Evolutionary conservation across 1,140 invertebrate genomes (phyloP).

Genomic region (Phenacoccus solenopsis): DNA sequence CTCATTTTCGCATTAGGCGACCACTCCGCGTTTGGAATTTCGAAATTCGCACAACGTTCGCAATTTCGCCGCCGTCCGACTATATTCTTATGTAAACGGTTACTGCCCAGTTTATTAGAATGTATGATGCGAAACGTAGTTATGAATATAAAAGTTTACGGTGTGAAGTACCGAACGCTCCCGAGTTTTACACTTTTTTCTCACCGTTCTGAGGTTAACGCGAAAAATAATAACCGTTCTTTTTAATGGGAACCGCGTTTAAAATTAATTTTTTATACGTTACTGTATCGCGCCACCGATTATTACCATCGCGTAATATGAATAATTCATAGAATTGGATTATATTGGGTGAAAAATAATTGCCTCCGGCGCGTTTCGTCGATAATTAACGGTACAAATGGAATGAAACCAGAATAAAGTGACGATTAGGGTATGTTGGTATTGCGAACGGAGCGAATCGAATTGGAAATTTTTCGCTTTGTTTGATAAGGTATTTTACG

Average conservation of each 20-base stretch:
- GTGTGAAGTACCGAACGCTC: neutral
- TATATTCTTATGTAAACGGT: conserved; percentile 3
- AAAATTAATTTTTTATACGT: neutral
- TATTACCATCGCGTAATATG: neutral
- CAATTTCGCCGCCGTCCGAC: neutral
- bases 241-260: neutral
- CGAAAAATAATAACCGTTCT: neutral
- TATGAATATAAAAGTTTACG: conserved; percentile 3
- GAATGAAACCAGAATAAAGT: neutral
- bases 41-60: neutral
- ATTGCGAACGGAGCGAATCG: neutral
- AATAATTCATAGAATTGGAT: neutral
- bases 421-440: neutral
- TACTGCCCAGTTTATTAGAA: conserved; percentile 1
- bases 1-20: neutral
- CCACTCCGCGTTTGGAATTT: neutral
- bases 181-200: too few relatives aligned
- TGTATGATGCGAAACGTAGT: neutral
- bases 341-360: conserved; percentile 3
- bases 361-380: neutral
- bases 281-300: neutral
- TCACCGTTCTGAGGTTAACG: neutral
- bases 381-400: neutral
- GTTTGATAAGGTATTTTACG: too few relatives aligned
- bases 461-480: too few relatives aligned